Conservation (phyloP, 1,140 invertebrate species). For the Lamellibrachia luymesi region DNA sequence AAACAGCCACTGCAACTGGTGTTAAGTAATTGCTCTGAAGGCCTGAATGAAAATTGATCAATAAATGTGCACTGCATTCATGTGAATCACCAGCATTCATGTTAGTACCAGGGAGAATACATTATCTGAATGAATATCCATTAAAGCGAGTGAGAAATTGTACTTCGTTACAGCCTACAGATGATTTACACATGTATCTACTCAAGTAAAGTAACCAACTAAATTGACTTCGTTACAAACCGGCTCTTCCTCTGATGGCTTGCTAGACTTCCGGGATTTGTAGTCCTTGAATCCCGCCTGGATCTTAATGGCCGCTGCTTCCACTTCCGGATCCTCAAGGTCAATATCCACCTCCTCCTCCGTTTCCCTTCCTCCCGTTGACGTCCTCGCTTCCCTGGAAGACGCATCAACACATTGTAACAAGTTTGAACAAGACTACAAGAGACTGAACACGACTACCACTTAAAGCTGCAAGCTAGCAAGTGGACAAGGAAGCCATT, state of each 20-base stretch:
- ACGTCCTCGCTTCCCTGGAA: neutral
- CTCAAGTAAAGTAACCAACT: neutral
- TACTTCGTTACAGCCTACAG: neutral
- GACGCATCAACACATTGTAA: neutral
- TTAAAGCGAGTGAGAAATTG: neutral
- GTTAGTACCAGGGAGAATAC: neutral
- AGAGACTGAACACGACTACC: too few species aligned
- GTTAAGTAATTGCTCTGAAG: neutral
- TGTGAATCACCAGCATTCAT: neutral
- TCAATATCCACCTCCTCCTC: slow-evolving; percentile 36
- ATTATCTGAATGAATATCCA: neutral
- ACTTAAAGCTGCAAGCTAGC: too few species aligned
- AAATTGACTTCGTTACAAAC: neutral
- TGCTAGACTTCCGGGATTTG: slow-evolving; percentile 36
- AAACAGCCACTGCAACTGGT: neutral
- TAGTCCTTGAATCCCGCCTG: slow-evolving; percentile 45
- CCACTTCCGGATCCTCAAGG: slow-evolving; percentile 39
- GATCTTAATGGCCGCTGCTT: slow-evolving; percentile 45
- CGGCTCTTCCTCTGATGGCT: neutral
- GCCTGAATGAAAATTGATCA: neutral
- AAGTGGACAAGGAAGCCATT: too few species aligned
- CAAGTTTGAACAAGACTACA: too few species aligned
- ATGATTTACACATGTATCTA: neutral
- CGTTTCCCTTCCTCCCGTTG: neutral
- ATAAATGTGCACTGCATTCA: neutral